Conservation (phyloP, 2,797 vertebrate species). For the Cephalopachus bancanus region DNA sequence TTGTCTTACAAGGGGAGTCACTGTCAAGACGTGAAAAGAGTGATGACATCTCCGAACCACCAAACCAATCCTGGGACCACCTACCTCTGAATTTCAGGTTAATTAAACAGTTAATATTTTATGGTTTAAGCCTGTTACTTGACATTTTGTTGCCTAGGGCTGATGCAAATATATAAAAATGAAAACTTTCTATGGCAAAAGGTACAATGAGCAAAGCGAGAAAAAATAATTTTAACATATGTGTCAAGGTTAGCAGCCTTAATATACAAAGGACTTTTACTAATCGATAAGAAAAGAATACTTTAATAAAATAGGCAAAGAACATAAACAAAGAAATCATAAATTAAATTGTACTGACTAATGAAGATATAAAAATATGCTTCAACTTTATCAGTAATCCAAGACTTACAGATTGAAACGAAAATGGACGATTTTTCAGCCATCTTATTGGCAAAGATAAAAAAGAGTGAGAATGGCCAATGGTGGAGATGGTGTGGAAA, state of each 20-base stretch:
- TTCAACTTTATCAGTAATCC: conserved; percentile 30
- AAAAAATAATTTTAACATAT: conserved; percentile 58
- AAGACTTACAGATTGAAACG: conserved; percentile 11
- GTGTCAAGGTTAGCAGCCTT: conserved; percentile 25
- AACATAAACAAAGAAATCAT: conserved; percentile 28
- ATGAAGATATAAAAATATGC: background rate
- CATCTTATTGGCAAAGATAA: background rate
- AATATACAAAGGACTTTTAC: conserved; percentile 40
- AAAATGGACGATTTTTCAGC: conserved; percentile 25
- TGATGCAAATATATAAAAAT: conserved; percentile 14
- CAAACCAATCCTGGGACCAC: background rate
- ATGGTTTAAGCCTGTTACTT: background rate
- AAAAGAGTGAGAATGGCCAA: background rate
- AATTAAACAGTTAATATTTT: conserved; percentile 49
- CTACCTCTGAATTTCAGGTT: conserved; percentile 35
- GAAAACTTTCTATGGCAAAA: conserved; percentile 16
- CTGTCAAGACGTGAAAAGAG: background rate
- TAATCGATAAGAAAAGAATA: conserved; percentile 28
- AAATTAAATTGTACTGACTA: conserved; percentile 15
- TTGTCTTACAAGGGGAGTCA: background rate
- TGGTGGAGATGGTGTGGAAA: background rate
- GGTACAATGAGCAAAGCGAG: background rate
- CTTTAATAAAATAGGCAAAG: conserved; percentile 54
- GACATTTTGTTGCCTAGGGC: conserved; percentile 20
- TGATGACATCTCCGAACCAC: background rate